Base-by-base conservation (phyloP, 2,113 vertebrate species). In the Dicerorhinus sumatrensis region DNA sequence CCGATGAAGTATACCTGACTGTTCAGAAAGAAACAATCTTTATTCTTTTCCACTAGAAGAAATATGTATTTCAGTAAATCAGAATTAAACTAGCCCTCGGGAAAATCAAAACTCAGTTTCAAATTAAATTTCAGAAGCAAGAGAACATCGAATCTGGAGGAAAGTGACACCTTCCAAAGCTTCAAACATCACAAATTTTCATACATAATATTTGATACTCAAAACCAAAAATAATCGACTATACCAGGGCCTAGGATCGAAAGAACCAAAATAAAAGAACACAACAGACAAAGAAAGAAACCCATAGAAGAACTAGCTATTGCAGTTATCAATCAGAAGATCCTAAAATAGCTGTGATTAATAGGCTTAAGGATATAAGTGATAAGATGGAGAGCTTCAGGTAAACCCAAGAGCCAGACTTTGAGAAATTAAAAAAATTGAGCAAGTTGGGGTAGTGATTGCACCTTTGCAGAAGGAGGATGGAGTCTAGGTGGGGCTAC, bases 211-310 rank as follows among this genome's bases (percentile, higher is more conserved):
- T 75, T 83, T 88, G 39, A 69, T 11, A 58, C 67, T 94, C 42
- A 48, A 79, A 89, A 75, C 42, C 42, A 86, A 86, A 80, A 31
- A 36, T 16, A 31, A 73, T 48, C 36, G 58, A 16, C n/a, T 51
- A 48, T 39, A 67, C 6, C 7, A 91, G 29, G 17, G 82, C 46
- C 46, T 89, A 29, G 58, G 31, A 83, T 54, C 20, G 86, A 97
- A 91, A 77, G 58, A 91, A 91, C 8, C 39, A 51, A 88, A 92
- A 93, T 56, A 36, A 69, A 77, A 88, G 23, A 67, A 84, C 94
- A 39, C 10, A 69, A 93, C 12, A 56, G 21, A 36, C 2, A 77
- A 72, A 29, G 67, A 93, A 88, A 56, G 1, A 92, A 33, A 73
- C 4, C 20, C 21, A 90, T 8, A 16, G 51, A 13, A 70, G 31